A percentile compares a stretch with the other conserved stretches of the same genome.
phyloP scores from a whole-genome alignment of 2,888 invertebrate species.

The Xiphydria camelus region DNA sequence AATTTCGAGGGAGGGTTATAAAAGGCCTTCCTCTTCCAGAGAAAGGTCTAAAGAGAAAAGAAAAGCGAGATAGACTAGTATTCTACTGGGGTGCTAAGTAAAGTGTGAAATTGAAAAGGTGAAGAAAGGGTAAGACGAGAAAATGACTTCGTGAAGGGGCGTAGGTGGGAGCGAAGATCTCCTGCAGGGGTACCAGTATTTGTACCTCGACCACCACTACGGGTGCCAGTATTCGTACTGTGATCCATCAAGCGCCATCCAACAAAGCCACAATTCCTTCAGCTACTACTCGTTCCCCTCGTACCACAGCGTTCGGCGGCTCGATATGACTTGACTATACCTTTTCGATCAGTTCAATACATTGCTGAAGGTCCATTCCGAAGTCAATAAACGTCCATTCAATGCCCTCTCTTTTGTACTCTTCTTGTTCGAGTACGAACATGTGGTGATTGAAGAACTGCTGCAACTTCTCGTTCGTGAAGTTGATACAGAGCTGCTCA shows the following conservation, averaged over 20 bases:
- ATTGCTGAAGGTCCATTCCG: conserved; percentile 94
- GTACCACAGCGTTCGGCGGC: background rate
- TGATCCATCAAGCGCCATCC: background rate
- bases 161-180: too few relatives aligned
- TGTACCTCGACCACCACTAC: conserved; percentile 29
- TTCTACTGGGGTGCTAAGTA: too few relatives aligned
- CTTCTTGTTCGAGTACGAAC: conserved; percentile 97
- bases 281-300: conserved; percentile 2
- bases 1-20: too few relatives aligned
- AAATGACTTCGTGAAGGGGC: too few relatives aligned
- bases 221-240: conserved; percentile 33
- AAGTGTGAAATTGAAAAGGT: too few relatives aligned
- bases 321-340: conserved; percentile 58
- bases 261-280: background rate
- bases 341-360: conserved; percentile 95
- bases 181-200: conserved; percentile 25
- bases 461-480: conserved; percentile 96
- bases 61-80: too few relatives aligned
- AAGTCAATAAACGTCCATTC: conserved; percentile 97
- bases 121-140: too few relatives aligned
- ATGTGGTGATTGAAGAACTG: conserved; percentile 99
- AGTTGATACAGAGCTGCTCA: conserved; percentile 98
- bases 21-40: too few relatives aligned
- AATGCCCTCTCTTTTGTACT: conserved; percentile 93
- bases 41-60: too few relatives aligned